Conservation (phyloP, 2,113 vertebrate species). For the Crotalus viridis region DNA sequence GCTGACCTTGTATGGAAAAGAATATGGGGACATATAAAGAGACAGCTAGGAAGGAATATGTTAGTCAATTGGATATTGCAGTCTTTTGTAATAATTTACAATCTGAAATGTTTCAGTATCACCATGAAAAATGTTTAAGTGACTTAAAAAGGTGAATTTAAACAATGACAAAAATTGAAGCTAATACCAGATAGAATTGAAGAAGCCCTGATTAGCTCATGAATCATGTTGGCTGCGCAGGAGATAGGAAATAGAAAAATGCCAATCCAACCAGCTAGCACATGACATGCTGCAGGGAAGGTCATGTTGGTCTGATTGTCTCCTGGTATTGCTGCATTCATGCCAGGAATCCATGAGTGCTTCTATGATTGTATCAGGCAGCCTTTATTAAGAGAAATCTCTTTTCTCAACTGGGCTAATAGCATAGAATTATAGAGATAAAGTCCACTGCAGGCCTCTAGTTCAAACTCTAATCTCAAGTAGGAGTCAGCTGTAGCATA, state of each 20-base stretch:
- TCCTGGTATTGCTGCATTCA: not conserved
- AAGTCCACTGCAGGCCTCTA: not conserved
- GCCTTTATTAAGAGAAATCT: not conserved
- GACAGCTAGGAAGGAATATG: not conserved
- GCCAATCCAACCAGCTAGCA: not conserved
- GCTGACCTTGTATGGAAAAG: not conserved
- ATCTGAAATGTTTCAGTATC: not conserved
- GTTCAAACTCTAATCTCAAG: not conserved
- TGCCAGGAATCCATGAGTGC: not conserved
- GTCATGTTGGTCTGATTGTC: not conserved
- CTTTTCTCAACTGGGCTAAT: not conserved
- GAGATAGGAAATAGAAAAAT: not conserved
- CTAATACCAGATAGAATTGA: not conserved
- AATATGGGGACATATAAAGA: not conserved
- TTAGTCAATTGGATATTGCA: not conserved
- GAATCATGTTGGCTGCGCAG: not conserved
- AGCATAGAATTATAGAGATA: not conserved
- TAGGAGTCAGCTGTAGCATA: not conserved
- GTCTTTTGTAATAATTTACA: not conserved
- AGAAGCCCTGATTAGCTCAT: not conserved
- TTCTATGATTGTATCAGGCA: not conserved
- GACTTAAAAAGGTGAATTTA: not conserved
- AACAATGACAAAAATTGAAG: not conserved
- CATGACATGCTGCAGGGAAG: not conserved
- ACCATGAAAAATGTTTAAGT: not conserved